Percentiles rank a stretch among this genome's conserved stretches.
Conservation (phyloP, 2,113 vertebrate genomes). For the Phasianus colchicus region DNA sequence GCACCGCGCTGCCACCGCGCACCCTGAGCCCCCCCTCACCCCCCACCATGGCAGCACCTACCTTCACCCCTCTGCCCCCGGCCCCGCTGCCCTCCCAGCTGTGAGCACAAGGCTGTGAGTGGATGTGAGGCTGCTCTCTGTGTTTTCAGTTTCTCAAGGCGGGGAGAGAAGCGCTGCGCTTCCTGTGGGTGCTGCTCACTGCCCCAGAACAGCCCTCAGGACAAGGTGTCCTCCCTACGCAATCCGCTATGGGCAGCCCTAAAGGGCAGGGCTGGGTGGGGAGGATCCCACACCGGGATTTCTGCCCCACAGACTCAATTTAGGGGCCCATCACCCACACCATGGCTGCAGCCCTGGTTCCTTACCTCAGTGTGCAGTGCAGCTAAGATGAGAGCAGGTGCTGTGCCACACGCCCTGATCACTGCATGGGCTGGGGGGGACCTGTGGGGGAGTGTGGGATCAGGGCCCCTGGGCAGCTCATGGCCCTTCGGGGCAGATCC, state of each 20-base stretch:
- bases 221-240: neutral
- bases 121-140: neutral
- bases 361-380: constrained; percentile 33
- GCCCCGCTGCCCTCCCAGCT: neutral
- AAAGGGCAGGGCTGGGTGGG: neutral
- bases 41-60: neutral
- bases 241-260: neutral
- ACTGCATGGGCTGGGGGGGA: constrained; percentile 83
- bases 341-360: rapidly evolving
- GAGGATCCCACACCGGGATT: rapidly evolving
- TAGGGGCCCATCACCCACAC: rapidly evolving
- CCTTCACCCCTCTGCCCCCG: neutral
- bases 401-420: constrained; percentile 75
- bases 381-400: constrained; percentile 70
- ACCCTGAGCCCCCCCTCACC: neutral
- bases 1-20: neutral
- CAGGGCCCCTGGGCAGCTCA: neutral
- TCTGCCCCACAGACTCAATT: rapidly evolving
- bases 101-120: rapidly evolving
- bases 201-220: rapidly evolving
- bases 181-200: neutral
- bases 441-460: constrained; percentile 50
- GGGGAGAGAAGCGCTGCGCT: neutral
- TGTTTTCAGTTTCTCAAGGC: neutral
- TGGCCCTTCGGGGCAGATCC: neutral